Conservation (phyloP, 2,797 vertebrate species). For the Hirundo rustica region DNA sequence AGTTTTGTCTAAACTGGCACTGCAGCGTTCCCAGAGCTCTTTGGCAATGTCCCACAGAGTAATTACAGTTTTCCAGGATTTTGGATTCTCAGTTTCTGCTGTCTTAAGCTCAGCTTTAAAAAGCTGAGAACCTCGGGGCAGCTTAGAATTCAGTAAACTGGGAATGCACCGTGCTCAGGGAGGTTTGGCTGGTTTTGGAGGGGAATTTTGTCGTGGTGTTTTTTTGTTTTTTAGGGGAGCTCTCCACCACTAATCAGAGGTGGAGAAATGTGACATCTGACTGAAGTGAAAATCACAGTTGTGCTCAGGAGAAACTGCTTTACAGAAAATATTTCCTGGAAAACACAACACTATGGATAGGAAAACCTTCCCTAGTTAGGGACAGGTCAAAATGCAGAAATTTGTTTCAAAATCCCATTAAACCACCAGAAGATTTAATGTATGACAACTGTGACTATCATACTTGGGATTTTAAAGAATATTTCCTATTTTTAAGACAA, state of each 20-base stretch:
- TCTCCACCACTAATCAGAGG: not conserved
- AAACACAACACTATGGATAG: not conserved
- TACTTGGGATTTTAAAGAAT: not conserved
- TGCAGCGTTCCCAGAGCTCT: not conserved
- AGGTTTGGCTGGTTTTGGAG: not conserved
- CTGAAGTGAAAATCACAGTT: not conserved
- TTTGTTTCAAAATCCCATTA: not conserved
- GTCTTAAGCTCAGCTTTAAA: not conserved
- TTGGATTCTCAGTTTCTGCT: not conserved
- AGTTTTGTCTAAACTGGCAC: not conserved
- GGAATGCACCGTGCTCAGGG: rapidly evolving
- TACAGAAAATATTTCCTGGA: not conserved
- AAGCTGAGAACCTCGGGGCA: not conserved
- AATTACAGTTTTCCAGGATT: not conserved
- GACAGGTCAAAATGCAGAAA: not conserved
- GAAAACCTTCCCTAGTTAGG: not conserved
- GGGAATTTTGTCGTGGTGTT: not conserved
- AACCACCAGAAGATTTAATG: not conserved
- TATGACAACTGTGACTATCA: not conserved
- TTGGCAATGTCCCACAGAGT: rapidly evolving
- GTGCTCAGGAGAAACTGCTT: not conserved
- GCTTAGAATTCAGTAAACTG: not conserved
- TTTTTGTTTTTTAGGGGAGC: not conserved
- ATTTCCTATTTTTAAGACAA: not conserved
- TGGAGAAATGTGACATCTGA: not conserved